Evolutionary conservation across 2,113 vertebrate genomes (phyloP), one percentile per base, ranked within the genome.

Genomic region (Pandion haliaetus): DNA sequence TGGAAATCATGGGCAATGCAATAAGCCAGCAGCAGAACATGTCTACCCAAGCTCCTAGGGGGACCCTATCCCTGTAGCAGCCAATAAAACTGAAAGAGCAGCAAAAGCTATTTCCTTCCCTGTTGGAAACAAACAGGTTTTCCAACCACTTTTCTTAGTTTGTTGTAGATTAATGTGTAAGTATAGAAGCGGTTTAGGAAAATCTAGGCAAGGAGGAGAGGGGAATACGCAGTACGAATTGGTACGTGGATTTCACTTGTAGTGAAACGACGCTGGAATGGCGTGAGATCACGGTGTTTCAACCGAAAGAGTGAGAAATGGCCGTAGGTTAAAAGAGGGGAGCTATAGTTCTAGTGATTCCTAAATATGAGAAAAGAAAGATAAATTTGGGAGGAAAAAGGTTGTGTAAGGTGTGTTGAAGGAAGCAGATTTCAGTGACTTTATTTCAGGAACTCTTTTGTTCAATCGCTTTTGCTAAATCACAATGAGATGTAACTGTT

Each of bases 401-500:
- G 29, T 14, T 90, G 8, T 40, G 25, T 49, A 45, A 74, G 17
- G 9, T 82, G 9, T 54, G 10, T 86, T 72, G 72, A 73, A 83
- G 26, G 57, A 67, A 69, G 32, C 29, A 52, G 38, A 65, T 81
- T 88, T 47, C 52, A 45, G 52, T 77, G 16, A 58, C 18, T 45
- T 76, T 19, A 47, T 89, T 86, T 82, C 45, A 92, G 47, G 18
- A 76, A 74, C n/a, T 55, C 18, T 66, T 71, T 63, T 58, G 20
- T 76, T 89, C 6, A 5, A 36, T 6, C 1, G 2, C 13, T 89
- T 86, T 79, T 73, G 40, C 50, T 78, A 44, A 87, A 50, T 62
- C 25, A 7, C 0, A 0, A 44, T 52, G 29, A 50, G 24, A 36
- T 42, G 12, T 32, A 76, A 57, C 7, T 16, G 4, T 83, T 86